Evolutionary conservation across 2,888 invertebrate genomes (phyloP).

Genomic region (Campoplex capitator): DNA sequence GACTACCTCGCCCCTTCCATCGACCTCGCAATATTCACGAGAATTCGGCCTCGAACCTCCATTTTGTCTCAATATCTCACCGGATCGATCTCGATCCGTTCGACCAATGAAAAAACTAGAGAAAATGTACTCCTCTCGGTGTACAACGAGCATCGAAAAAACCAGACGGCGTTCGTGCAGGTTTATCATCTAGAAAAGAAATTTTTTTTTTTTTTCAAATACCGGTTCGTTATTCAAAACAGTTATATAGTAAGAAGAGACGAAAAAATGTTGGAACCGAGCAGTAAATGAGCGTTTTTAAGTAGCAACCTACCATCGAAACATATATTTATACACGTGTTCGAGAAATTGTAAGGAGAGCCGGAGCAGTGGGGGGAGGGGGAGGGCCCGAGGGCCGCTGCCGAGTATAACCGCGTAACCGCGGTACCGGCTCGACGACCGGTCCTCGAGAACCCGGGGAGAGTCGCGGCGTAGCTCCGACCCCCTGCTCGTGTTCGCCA

Average conservation of each 20-base stretch:
- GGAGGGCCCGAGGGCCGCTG: neutral
- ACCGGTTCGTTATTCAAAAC: no score
- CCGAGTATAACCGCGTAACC: constrained; percentile 54
- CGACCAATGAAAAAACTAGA: no score
- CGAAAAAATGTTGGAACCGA: no score
- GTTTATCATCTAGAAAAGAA: no score
- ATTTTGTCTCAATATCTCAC: no score
- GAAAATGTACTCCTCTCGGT: no score
- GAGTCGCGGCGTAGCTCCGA: no score
- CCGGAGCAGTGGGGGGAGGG: neutral
- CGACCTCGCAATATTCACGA: neutral
- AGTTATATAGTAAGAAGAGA: neutral
- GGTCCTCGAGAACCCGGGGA: neutral
- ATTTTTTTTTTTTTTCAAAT: neutral
- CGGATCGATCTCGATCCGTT: no score
- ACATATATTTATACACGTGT: neutral
- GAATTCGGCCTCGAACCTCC: neutral
- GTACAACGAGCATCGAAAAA: no score
- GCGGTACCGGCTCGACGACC: constrained; percentile 60
- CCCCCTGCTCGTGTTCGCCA: neutral
- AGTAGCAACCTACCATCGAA: neutral
- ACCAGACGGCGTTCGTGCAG: no score
- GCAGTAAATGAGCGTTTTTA: neutral
- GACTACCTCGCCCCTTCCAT: neutral
- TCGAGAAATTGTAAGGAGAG: neutral